Evolutionary conservation across 2,888 invertebrate species (phyloP), one percentile per base, ranked within the genome.

Genomic region (Napeogenes inachia): DNA sequence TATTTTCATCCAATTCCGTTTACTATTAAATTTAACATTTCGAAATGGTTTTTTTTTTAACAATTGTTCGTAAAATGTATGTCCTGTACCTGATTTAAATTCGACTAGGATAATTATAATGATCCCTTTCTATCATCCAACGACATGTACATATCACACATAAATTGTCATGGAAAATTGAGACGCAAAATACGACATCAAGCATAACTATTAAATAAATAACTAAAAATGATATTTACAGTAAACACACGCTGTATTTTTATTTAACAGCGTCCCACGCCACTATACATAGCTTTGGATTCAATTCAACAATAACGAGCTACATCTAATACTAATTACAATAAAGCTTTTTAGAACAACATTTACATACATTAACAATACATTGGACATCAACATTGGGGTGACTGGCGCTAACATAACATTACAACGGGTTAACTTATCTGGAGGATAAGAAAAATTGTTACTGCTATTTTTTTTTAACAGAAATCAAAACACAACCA

Each of bases 281-380:
- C 76, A 78, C 85, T 85, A 84, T 78, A 81, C 73, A 81, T 81
- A 84, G 82, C 89, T 89, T 89, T 88, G 89, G 88, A 87, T 85
- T 79, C 80, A 85, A 85, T 85, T 79, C 80, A 85, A 85, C 82
- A 74, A 84, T 79, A 85, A 83, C 77, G 68, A 74, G 77, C 82
- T 85, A 85, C 75, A 76, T 75, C 83, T 88, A 87, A 82, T 72
- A 84, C 87, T 88, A 89, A 83, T 84, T 87, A 88, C 83, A 87
- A 87, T 89, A 89, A 89, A 89, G 89, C 89, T 88, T 89, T 88
- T 89, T 81, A 86, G 81, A 88, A 87, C 86, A 88, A 87, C 86
- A 87, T 87, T 85, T 85, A 85, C 82, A 85, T 82, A 85, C 77
- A 80, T 79, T 85, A 84, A 84, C 81, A 82, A 81, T 76, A 75